phyloP scores from a whole-genome alignment of 2,888 invertebrate genomes.

The Koerneria pararmatus region DNA sequence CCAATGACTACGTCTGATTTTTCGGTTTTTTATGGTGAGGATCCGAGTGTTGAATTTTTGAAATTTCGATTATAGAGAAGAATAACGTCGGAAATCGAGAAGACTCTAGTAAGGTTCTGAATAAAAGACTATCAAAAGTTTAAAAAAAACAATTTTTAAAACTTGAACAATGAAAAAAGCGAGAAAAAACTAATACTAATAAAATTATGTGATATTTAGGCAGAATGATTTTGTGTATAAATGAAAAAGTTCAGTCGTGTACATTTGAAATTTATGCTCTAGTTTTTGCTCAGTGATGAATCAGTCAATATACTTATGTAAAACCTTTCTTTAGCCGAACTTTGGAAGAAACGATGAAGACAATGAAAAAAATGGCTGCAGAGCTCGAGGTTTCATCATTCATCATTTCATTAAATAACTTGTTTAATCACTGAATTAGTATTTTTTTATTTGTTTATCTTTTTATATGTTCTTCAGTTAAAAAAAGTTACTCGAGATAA shows the following conservation, averaged over 20 bases:
- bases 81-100: too few species aligned
- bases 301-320: background rate
- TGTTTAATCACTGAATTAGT: background rate
- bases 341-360: conserved; percentile 61
- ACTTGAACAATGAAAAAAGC: too few species aligned
- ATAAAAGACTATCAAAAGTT: too few species aligned
- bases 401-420: conserved; percentile 1
- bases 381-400: conserved; percentile 42
- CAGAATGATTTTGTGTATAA: too few species aligned
- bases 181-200: too few species aligned
- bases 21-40: conserved; percentile 7
- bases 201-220: too few species aligned
- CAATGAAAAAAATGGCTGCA: conserved; percentile 59
- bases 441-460: background rate
- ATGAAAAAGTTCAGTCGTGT: too few species aligned
- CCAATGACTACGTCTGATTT: background rate
- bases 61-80: too few species aligned
- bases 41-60: too few species aligned
- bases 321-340: conserved; percentile 53
- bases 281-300: background rate
- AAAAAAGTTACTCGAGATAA: background rate
- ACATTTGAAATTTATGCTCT: too few species aligned
- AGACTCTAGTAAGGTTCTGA: too few species aligned
- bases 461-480: background rate
- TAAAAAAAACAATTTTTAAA: too few species aligned